phyloP scores from a whole-genome alignment of 2,888 invertebrate genomes.

The Celastrina argiolus region DNA sequence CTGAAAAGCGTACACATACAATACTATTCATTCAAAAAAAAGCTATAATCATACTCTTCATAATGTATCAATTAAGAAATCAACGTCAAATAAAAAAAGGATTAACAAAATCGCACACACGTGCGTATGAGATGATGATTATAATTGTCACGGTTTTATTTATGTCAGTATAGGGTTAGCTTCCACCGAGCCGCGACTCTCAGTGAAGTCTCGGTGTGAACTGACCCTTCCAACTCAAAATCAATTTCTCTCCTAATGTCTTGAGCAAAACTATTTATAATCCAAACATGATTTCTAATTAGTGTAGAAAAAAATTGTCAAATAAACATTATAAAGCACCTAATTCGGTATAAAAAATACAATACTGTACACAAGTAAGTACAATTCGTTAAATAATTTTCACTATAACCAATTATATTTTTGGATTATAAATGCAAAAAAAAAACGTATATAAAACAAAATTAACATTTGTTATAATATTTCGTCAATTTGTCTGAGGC shows the following conservation, averaged over 20 bases:
- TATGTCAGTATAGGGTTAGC: background rate
- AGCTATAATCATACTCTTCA: constrained; percentile 34
- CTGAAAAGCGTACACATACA: constrained; percentile 69
- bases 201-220: too few relatives aligned
- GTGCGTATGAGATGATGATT: background rate
- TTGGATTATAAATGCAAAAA: constrained; percentile 14
- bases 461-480: background rate
- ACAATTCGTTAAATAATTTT: constrained; percentile 12
- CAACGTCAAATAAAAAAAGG: constrained; percentile 24
- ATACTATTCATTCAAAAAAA: constrained; percentile 32
- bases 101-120: background rate
- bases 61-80: constrained; percentile 25
- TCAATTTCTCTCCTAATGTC: background rate
- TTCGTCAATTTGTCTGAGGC: background rate
- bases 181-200: too few relatives aligned
- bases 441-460: background rate
- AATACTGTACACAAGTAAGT: constrained; percentile 18
- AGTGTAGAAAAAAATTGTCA: background rate
- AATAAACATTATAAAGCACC: constrained; percentile 1
- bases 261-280: constrained; percentile 14
- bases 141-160: background rate
- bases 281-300: background rate
- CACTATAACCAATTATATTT: background rate
- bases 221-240: too few relatives aligned
- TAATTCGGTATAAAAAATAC: constrained; percentile 18